phyloP scores from a whole-genome alignment of 2,797 vertebrate species.

The Sphenodon punctatus region DNA sequence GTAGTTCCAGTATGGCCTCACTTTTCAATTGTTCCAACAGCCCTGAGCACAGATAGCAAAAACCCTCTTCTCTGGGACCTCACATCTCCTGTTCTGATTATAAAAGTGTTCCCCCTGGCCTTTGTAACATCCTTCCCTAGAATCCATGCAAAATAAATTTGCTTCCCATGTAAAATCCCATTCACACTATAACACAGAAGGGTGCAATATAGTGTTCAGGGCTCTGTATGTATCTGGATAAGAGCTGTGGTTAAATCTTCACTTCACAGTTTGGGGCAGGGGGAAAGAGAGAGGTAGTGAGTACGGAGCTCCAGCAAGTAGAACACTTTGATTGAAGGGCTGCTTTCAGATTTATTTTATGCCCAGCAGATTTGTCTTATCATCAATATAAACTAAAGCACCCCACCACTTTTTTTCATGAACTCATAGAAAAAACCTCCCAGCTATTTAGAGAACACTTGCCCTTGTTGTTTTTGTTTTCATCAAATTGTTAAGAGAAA shows the following conservation, averaged over 20 bases:
- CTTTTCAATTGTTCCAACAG: no score
- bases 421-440: background rate
- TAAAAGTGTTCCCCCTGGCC: no score
- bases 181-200: slow-evolving; percentile 4
- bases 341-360: slow-evolving; percentile 37
- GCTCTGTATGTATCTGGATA: no score
- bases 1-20: no score
- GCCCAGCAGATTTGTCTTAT: slow-evolving; percentile 29
- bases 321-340: slow-evolving; percentile 8
- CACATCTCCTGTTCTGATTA: no score
- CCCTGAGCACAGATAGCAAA: no score
- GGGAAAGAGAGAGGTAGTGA: background rate
- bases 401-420: background rate
- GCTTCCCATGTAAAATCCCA: background rate
- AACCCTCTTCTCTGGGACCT: no score
- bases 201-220: background rate
- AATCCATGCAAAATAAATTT: no score
- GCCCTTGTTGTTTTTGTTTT: slow-evolving; percentile 33
- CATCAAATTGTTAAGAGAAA: slow-evolving; percentile 6
- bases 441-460: slow-evolving; percentile 22
- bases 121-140: no score
- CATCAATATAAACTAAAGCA: slow-evolving; percentile 30
- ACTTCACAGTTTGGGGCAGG: slow-evolving; percentile 15
- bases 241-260: slow-evolving; percentile 28
- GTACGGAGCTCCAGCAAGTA: slow-evolving; percentile 31